Evolutionary conservation across 2,888 invertebrate species (phyloP), one percentile per base, ranked within the genome.

Genomic region (Volucella bombylans): DNA sequence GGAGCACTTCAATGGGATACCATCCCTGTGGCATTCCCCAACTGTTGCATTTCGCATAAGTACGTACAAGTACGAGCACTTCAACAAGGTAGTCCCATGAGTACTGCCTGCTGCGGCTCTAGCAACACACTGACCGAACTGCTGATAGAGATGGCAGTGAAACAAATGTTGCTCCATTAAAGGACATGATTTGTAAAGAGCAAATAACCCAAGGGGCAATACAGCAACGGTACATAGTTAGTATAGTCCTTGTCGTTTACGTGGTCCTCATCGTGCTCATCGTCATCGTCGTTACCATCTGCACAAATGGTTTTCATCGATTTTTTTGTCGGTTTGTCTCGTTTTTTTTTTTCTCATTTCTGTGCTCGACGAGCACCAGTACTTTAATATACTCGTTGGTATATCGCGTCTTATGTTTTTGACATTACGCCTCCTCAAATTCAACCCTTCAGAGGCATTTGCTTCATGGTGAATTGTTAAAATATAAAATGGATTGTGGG

Each of bases 11-110:
- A n/a, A 49, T 41, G 31, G 12, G 47, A 62, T 31, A 50, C 54
- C 77, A 55, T 68, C 45, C 61, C 62, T n/a, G 49, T 43, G 47
- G 69, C 23, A 54, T 12, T 59, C 65, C 31, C n/a, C 65, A 81
- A 74, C 80, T 74, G 74, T 81, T 74, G 80, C 74, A 81, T 74
- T 61, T 43, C 41, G 52, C 54, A 77, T 68, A 6, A 31, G 6
- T 6, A 31, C 31, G 31, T 31, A 6, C 31, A 31, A 31, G 31
- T 31, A 31, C 6, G 31, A 31, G 31, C 31, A 31, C 6, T 31
- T 31, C 31, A 31, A 31, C 31, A 31, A 6, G 31, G 6, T 6
- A 31, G 31, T 31, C 31, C 31, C 6, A 31, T 6, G 45, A 45
- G 43, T 43, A 12, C 12, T n/a, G n/a, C n/a, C n/a, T 43, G 3